Evolutionary conservation across 2,113 vertebrate genomes (phyloP), one percentile per base, ranked within the genome.

Genomic region (Amblyopsis rosae): DNA sequence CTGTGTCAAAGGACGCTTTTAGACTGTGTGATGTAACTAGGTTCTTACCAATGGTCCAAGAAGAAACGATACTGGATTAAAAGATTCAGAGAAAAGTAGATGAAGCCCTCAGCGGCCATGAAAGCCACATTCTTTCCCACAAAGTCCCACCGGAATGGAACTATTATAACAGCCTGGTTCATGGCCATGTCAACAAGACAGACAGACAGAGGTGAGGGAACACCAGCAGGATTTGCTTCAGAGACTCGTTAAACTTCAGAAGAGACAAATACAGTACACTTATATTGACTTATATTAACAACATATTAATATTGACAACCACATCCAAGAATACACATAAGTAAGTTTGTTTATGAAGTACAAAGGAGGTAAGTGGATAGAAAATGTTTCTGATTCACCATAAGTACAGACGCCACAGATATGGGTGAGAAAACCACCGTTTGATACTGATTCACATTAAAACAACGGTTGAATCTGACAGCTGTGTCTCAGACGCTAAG

Each of bases 131-230:
- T 96, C 83, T 95, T 98, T 58, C 98, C 98, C 72, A 95, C 80
- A 84, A 98, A 95, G 69, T 97, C 90, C 98, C 97, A 99, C 10
- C 88, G 91, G 89, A 99, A 98, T 0, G 95, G 97, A 70, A 95
- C 82, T 60, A 87, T 68, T 54, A 94, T 94, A 67, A 99, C 96
- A 0, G 97, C 97, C 88, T 98, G 96, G 84, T 95, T 97, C 94
- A 98, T 93, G 8, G 97, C 96, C 92, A 99, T 90, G 82, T 99
- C 97, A 2, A 98, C 96, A 59, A 99, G 94, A 12, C 97, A n/a
- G n/a, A n/a, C 90, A 99, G 87, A 77, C 98, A 99, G 90, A 98
- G 99, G 85, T 99, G 98, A 72, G 98, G 98, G 65, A 99, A 95
- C 71, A 98, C 69, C 70, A 98, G 86, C 63, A 99, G 88, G 54